A percentile compares a stretch with the other conserved stretches of the same genome.
Evolutionary conservation across 2,113 vertebrate genomes (phyloP).

Genomic region (Ochotona curzoniae): DNA sequence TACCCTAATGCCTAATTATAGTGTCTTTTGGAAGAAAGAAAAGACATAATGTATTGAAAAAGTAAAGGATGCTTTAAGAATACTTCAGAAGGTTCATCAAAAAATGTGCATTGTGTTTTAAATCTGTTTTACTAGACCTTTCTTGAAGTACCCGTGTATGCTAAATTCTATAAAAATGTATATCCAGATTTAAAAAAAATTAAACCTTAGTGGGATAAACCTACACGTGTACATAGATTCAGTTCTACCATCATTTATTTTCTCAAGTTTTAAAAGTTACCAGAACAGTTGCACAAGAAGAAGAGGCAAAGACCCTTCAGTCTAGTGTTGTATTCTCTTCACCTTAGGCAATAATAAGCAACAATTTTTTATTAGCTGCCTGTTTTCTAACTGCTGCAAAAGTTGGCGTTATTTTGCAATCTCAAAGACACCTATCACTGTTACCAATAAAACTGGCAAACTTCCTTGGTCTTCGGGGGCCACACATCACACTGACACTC

Average conservation of each 20-base stretch:
- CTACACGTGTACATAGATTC: neutral
- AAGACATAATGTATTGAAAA: neutral
- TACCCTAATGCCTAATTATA: neutral
- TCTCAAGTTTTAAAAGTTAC: neutral
- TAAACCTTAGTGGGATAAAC: neutral
- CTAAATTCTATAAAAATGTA: conserved; percentile 1
- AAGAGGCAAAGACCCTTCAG: neutral
- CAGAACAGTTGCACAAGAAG: neutral
- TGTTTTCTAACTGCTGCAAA: neutral
- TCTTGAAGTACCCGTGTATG: neutral
- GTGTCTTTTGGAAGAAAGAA: conserved; percentile 12
- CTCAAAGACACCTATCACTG: neutral
- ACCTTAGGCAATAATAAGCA: neutral
- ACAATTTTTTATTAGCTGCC: neutral
- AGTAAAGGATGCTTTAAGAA: neutral
- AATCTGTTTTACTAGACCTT: too few species aligned
- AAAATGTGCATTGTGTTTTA: too few species aligned
- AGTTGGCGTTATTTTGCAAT: neutral
- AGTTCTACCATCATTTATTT: neutral
- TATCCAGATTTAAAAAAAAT: conserved; percentile 29
- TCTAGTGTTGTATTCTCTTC: neutral
- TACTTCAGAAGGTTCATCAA: too few species aligned
- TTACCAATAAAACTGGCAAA: neutral
- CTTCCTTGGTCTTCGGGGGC: neutral
- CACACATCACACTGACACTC: neutral